Conservation (phyloP, 2,113 vertebrate species). For the Mesoclemmys tuberculata region DNA sequence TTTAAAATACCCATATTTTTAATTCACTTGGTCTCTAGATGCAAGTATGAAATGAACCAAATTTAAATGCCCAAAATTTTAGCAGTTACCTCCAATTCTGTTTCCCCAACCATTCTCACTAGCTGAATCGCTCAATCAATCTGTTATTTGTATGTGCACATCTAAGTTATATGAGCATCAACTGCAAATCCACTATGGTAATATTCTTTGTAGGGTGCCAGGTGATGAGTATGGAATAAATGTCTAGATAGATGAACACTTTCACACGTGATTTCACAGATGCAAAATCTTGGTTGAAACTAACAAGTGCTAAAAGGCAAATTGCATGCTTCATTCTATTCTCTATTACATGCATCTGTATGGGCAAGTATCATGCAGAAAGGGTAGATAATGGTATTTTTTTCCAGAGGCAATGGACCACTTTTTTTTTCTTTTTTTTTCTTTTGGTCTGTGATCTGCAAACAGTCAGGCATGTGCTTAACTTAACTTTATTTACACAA, state of each 20-base stretch:
- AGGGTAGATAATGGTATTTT: background rate
- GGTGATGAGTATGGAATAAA: conserved; percentile 40
- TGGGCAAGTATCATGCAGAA: conserved; percentile 1
- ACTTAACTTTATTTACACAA: too few relatives aligned
- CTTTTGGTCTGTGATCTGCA: background rate
- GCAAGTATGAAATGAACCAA: conserved; percentile 44
- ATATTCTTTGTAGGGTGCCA: conserved; percentile 32
- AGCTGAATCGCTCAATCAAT: conserved; percentile 41
- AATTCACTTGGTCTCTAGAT: conserved; percentile 13
- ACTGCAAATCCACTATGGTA: conserved; percentile 38
- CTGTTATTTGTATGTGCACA: conserved; percentile 55
- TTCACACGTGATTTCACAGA: background rate
- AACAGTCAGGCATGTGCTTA: background rate
- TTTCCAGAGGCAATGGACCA: background rate
- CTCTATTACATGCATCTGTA: background rate
- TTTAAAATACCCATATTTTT: conserved; percentile 53
- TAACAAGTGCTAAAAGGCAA: background rate
- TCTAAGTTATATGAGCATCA: conserved; percentile 17
- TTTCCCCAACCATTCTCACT: background rate
- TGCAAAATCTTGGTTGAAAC: conserved; percentile 35
- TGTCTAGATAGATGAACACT: conserved; percentile 22
- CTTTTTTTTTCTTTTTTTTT: background rate
- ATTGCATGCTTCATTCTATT: background rate
- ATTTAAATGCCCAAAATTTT: conserved; percentile 52
- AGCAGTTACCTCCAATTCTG: background rate